phyloP scores from a whole-genome alignment of 1,140 invertebrate species.

The Zaprionus nigranus region DNA sequence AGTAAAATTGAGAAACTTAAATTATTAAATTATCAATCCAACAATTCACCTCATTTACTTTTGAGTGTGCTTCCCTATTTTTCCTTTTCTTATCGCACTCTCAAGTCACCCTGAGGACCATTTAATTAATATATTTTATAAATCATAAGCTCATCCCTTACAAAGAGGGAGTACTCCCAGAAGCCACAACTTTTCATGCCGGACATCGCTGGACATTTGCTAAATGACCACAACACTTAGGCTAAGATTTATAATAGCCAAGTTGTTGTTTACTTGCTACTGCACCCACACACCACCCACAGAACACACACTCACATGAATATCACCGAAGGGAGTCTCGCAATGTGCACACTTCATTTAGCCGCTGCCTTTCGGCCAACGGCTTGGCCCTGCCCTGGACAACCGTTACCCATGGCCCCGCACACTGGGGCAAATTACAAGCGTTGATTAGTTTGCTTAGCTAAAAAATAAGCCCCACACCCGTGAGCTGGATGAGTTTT shows the following conservation, averaged over 20 bases:
- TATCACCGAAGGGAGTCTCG: slow-evolving; percentile 36
- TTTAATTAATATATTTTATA: slow-evolving; percentile 82
- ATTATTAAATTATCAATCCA: slow-evolving; percentile 4
- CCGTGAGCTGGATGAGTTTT: slow-evolving; percentile 29
- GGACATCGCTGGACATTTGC: slow-evolving; percentile 76
- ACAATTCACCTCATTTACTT: background rate
- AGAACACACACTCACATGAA: slow-evolving; percentile 27
- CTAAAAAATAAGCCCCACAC: slow-evolving; percentile 58
- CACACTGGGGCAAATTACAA: slow-evolving; percentile 49
- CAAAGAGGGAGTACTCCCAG: slow-evolving; percentile 8
- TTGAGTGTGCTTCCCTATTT: background rate
- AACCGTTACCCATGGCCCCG: slow-evolving; percentile 9
- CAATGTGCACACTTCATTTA: slow-evolving; percentile 77
- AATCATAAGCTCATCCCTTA: slow-evolving; percentile 57
- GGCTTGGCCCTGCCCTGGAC: slow-evolving; percentile 11
- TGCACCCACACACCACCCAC: slow-evolving; percentile 44
- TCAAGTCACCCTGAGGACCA: slow-evolving; percentile 35
- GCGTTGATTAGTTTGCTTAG: slow-evolving; percentile 78
- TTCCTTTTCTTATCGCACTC: slow-evolving; percentile 26
- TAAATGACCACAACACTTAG: slow-evolving; percentile 83
- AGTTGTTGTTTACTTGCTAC: slow-evolving; percentile 74
- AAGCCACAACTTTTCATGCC: slow-evolving; percentile 70
- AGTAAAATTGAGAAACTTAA: background rate
- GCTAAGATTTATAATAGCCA: slow-evolving; percentile 60
- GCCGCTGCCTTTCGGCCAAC: slow-evolving; percentile 43